Evolutionary conservation across 2,888 invertebrate species (phyloP), one percentile per base, ranked within the genome.

Genomic region (Acanthococcus lagerstroemiae): DNA sequence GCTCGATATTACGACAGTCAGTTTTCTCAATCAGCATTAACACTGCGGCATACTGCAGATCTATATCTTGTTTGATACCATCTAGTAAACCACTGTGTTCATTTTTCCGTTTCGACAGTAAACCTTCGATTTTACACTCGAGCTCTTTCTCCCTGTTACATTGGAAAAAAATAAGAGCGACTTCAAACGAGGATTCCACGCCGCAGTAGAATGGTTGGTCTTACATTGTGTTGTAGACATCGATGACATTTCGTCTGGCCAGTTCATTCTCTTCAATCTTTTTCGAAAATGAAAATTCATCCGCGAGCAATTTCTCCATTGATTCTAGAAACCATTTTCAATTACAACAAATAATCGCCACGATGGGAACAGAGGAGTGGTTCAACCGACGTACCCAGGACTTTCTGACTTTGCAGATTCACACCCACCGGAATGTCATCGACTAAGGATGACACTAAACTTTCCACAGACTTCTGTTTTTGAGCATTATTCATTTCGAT

Each of bases 11-110:
- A 44, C 46, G 55, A 55, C 15, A 12, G n/a, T 63, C 67, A 25
- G 48, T 21, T 50, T 67, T 60, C 50, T 65, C 19, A 82, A 80
- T 55, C 1, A 65, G 21, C 17, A 45, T 55, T 9, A 55, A 24
- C 1, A 65, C 55, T 9, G 65, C 65, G 6, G 65, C 55, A 25
- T 65, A 55, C 22, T 65, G 65, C 21, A 65, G 55, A 55, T 55
- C 46, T 3, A 25, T 44, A 46, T 65, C 55, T 19, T 45, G 9
- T 45, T 55, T 55, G 2, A 65, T 55, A 21, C 45, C 55, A 46
- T 55, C 45, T n/a, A 65, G 17, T 1, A 65, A 30, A 22, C 46
- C 21, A 2, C 45, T 24, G 6, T 55, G 65, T 19, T 65, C 46
- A 19, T 55, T 46, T 26, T 55, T 21, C 22, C 55, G 55, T 5